Conservation (phyloP, 2,797 vertebrate species). For the Hapalemur alaotrensis region DNA sequence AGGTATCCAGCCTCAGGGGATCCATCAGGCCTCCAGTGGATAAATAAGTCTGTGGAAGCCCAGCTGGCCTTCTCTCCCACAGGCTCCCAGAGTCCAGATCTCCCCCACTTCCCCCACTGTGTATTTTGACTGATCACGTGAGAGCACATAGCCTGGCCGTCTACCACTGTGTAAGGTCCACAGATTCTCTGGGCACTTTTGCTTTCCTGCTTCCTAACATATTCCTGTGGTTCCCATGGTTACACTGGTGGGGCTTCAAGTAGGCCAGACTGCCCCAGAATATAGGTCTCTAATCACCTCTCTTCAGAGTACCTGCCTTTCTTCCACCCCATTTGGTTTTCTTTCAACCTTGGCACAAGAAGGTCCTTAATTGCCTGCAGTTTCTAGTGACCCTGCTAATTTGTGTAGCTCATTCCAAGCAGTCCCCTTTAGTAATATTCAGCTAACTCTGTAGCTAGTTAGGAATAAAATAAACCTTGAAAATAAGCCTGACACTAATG, state of each 20-base stretch:
- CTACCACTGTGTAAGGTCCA: background rate
- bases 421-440: background rate
- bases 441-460: background rate
- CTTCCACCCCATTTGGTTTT: background rate
- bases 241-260: background rate
- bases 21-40: fast-evolving
- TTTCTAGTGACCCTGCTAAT: background rate
- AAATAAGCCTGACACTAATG: background rate
- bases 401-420: background rate
- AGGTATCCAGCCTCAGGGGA: background rate
- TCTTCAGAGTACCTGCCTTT: background rate
- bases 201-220: constrained; percentile 48
- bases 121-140: constrained; percentile 60
- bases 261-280: background rate
- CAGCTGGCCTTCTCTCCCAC: background rate
- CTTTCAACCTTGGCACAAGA: background rate
- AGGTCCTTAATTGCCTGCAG: background rate
- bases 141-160: constrained; percentile 53
- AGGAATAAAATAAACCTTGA: background rate
- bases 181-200: background rate
- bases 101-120: background rate
- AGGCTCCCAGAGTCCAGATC: background rate
- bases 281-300: background rate
- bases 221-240: background rate
- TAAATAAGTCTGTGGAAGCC: constrained; percentile 10